Conservation (phyloP, 2,113 vertebrate genomes). For the Rousettus leschenaultii region DNA sequence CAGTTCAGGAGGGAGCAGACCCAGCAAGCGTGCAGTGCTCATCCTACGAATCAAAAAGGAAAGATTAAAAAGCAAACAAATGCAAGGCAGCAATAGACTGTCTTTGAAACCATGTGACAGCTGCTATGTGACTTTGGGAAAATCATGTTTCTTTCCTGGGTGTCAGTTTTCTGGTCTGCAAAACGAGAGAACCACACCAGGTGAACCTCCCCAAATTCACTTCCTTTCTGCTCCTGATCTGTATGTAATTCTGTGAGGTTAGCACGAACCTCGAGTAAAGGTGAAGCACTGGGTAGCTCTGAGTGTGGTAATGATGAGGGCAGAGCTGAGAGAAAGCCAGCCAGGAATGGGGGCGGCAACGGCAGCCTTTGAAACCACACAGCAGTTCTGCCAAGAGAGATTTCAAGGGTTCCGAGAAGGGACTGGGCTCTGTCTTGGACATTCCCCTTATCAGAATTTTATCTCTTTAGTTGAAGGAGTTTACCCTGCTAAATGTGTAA, state of each 20-base stretch:
- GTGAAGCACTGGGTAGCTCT: not conserved
- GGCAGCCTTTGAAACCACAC: not conserved
- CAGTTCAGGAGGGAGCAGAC: not conserved
- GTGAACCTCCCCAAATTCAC: not conserved
- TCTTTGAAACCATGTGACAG: not conserved
- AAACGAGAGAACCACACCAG: not conserved
- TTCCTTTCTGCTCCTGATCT: not conserved
- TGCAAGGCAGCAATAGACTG: no score
- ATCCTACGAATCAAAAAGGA: not conserved
- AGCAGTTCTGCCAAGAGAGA: not conserved
- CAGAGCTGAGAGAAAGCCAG: not conserved
- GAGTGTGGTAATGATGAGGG: accelerated
- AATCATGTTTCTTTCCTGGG: not conserved
- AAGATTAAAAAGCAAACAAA: not conserved
- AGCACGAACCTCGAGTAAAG: not conserved
- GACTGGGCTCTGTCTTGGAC: not conserved
- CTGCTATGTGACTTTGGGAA: not conserved
- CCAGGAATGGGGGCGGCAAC: not conserved
- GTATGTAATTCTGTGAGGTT: not conserved
- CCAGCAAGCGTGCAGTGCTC: not conserved
- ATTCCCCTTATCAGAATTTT: not conserved
- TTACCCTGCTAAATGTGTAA: not conserved
- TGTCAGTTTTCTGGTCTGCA: not conserved
- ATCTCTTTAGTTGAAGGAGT: not conserved
- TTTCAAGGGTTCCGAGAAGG: not conserved